Evolutionary conservation across 2,888 invertebrate species (phyloP).

Genomic region (Deilephila porcellus): DNA sequence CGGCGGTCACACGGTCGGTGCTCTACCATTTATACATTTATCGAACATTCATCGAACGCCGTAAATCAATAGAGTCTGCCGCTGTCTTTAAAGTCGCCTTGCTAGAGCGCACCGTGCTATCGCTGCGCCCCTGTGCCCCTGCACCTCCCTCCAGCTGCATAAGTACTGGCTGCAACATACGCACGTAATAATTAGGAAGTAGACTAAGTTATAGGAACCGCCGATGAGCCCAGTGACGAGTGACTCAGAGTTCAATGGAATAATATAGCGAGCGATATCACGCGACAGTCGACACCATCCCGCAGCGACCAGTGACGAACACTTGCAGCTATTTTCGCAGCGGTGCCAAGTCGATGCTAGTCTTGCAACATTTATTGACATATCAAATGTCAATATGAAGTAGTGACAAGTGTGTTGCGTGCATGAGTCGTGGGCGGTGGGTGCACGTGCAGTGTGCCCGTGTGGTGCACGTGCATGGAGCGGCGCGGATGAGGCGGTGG

Average conservation of each 20-base stretch:
- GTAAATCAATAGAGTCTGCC: conserved; percentile 71
- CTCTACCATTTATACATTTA: conserved; percentile 34
- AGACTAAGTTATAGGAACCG: too few species aligned
- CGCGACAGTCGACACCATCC: background rate
- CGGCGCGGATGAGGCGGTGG: background rate
- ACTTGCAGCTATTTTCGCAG: conserved; percentile 35
- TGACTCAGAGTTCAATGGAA: too few species aligned
- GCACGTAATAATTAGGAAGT: too few species aligned
- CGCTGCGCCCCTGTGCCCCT: too few species aligned
- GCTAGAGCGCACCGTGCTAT: too few species aligned
- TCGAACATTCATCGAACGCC: conserved; percentile 54
- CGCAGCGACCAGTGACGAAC: conserved; percentile 38
- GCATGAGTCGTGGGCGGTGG: background rate
- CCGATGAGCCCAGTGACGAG: too few species aligned
- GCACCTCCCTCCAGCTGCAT: too few species aligned
- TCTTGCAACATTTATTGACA: conserved; percentile 19
- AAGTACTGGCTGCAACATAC: too few species aligned
- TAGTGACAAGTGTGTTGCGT: background rate
- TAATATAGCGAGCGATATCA: too few species aligned
- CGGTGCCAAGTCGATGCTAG: conserved; percentile 7
- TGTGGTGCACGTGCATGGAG: background rate
- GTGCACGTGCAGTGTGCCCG: background rate
- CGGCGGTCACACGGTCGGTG: conserved; percentile 19
- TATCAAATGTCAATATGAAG: conserved; percentile 34
- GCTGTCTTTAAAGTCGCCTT: background rate